Percentiles rank a stretch among this genome's conserved stretches.
phyloP scores from a whole-genome alignment of 2,797 vertebrate genomes.

The Brachymystax lenok region DNA sequence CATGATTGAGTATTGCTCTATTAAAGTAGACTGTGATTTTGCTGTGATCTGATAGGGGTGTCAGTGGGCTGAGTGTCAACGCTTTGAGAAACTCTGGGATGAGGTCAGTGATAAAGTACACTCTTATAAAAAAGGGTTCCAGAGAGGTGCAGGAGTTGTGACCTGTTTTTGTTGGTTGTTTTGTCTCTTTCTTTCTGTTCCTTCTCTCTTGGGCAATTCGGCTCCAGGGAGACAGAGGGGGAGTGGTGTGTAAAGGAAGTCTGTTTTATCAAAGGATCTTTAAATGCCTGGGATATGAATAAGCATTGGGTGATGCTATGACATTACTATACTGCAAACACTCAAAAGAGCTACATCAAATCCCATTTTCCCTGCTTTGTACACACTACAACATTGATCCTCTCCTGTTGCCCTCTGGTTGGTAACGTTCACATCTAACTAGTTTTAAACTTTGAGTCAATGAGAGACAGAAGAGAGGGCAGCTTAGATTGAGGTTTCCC shows the following conservation, averaged over 20 bases:
- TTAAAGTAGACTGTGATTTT: too few relatives aligned
- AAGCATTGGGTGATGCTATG: background rate
- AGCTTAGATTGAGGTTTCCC: background rate
- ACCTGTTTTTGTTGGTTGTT: constrained; percentile 14
- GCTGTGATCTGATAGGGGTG: too few relatives aligned
- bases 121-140: background rate
- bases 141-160: too few relatives aligned
- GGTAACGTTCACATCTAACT: too few relatives aligned
- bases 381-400: background rate
- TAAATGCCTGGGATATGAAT: background rate
- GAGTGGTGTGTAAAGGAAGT: constrained; percentile 21
- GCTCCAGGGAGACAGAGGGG: constrained; percentile 14
- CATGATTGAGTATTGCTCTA: too few relatives aligned
- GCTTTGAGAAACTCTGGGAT: too few relatives aligned
- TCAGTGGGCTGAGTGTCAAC: too few relatives aligned
- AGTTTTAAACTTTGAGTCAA: too few relatives aligned
- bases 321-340: constrained; percentile 24
- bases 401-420: background rate
- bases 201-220: constrained; percentile 11
- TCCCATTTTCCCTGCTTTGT: background rate
- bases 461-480: background rate
- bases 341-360: constrained; percentile 17
- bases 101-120: constrained; percentile 18
- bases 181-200: constrained; percentile 37
- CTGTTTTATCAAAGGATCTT: constrained; percentile 31